phyloP scores from a whole-genome alignment of 1,140 invertebrate genomes.

The Macrocentrus cingulum region DNA sequence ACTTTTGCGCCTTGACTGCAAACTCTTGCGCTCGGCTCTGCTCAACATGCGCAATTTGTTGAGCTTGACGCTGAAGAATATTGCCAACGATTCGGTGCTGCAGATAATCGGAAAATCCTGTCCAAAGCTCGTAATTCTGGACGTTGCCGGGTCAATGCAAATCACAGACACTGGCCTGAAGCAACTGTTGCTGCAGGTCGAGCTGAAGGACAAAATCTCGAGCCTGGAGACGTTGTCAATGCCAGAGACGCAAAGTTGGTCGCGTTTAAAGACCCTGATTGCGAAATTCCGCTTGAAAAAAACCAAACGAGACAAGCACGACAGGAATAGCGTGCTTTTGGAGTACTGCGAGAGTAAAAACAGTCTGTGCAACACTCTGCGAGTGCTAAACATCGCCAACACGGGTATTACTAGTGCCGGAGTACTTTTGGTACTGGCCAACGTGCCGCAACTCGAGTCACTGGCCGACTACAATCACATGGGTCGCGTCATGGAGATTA shows the following conservation, averaged over 20 bases:
- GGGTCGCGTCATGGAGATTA: conserved; percentile 53
- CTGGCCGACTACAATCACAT: conserved; percentile 58
- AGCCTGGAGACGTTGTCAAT: conserved; percentile 6
- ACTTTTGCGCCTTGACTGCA: conserved; percentile 53
- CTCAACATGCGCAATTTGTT: conserved; percentile 49
- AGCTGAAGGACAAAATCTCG: conserved; percentile 48
- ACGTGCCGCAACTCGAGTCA: conserved; percentile 53
- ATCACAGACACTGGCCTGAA: conserved; percentile 56
- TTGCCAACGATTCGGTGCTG: conserved; percentile 55
- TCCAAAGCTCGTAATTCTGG: conserved; percentile 50
- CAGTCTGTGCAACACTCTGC: conserved; percentile 51
- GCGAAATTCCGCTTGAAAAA: conserved; percentile 39
- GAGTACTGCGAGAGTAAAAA: conserved; percentile 55
- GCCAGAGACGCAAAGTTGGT: conserved; percentile 47
- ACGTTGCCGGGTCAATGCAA: conserved; percentile 58
- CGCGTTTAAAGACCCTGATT: conserved; percentile 42
- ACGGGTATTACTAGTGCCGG: conserved; percentile 55
- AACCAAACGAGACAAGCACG: conserved; percentile 37
- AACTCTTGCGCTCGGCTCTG: conserved; percentile 50
- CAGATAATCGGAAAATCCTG: conserved; percentile 55
- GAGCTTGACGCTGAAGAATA: conserved; percentile 54
- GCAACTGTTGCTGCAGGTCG: conserved; percentile 54
- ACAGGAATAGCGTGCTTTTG: conserved; percentile 45
- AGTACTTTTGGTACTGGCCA: conserved; percentile 51
- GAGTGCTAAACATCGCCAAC: conserved; percentile 55